Conservation (phyloP, 2,888 invertebrate species). For the Macaria liturata region DNA sequence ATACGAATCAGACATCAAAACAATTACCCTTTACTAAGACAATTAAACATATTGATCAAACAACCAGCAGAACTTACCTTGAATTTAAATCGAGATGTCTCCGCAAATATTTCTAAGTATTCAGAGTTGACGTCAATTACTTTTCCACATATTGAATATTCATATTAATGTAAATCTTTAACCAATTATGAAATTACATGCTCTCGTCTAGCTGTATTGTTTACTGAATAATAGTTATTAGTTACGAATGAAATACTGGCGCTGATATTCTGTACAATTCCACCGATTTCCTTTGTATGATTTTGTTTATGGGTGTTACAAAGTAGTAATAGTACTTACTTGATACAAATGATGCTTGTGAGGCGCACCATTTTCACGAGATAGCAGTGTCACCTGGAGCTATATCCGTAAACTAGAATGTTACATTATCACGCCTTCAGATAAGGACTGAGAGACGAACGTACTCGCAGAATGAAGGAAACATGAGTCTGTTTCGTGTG, state of each 20-base stretch:
- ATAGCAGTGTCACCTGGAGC: not conserved
- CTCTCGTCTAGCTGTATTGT: too few relatives aligned
- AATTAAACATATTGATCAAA: conserved; percentile 7
- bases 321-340: conserved; percentile 37
- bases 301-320: too few relatives aligned
- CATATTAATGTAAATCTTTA: not conserved
- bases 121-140: conserved; percentile 9
- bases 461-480: conserved; percentile 7
- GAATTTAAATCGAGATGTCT: conserved; percentile 20
- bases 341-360: conserved; percentile 47
- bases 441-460: conserved; percentile 13
- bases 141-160: conserved; percentile 7
- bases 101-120: conserved; percentile 9
- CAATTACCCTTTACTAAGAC: not conserved
- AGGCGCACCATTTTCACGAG: conserved; percentile 49
- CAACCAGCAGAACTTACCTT: not conserved
- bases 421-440: conserved; percentile 5
- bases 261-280: too few relatives aligned
- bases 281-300: too few relatives aligned
- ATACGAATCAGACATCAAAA: not conserved
- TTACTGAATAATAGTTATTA: too few relatives aligned
- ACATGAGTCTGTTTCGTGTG: conserved; percentile 30
- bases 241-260: too few relatives aligned
- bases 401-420: conserved; percentile 11
- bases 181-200: too few relatives aligned